These are phyloP conservation scores for Xylota sylvarum DNA, from an alignment of 2,888 invertebrate genomes.

Conservation along the genomic window DNA sequence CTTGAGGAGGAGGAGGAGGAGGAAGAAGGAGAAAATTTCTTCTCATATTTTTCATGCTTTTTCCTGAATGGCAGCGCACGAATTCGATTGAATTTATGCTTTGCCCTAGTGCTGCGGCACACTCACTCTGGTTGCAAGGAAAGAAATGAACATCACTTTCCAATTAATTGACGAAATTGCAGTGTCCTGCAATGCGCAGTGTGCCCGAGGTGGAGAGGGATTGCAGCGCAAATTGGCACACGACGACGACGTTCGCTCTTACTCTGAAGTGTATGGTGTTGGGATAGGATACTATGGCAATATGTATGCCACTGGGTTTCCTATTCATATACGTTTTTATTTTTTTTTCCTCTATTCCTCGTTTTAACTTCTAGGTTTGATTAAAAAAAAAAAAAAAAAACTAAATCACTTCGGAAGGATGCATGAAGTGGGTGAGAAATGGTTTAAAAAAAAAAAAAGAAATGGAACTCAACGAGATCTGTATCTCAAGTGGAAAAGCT, in stretches of 20 bases:
- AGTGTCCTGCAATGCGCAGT: constrained; percentile 65
- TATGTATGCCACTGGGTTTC: constrained; percentile 5
- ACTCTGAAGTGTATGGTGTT: neutral
- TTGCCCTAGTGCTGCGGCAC: neutral
- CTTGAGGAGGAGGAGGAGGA: neutral
- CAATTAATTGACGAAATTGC: constrained; percentile 69
- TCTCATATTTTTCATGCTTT: constrained; percentile 2
- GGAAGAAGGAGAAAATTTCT: neutral
- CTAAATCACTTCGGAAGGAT: neutral
- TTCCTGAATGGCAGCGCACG: constrained; percentile 1
- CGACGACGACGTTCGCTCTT: neutral
- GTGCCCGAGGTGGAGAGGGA: constrained; percentile 33
- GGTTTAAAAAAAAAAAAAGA: neutral
- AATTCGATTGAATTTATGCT: constrained; percentile 32
- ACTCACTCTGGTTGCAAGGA: neutral
- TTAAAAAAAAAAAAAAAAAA: neutral
- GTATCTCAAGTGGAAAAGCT: neutral
- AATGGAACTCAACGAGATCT: neutral
- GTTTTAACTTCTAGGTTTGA: too few relatives aligned
- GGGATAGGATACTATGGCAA: neutral
- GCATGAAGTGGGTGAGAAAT: neutral
- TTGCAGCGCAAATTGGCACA: constrained; percentile 44
- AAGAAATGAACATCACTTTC: constrained; percentile 43
- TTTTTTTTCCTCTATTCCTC: neutral
- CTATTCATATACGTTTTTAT: constrained; percentile 2